Base-by-base conservation (phyloP, 2,113 vertebrate species). In the Theristicus caerulescens region DNA sequence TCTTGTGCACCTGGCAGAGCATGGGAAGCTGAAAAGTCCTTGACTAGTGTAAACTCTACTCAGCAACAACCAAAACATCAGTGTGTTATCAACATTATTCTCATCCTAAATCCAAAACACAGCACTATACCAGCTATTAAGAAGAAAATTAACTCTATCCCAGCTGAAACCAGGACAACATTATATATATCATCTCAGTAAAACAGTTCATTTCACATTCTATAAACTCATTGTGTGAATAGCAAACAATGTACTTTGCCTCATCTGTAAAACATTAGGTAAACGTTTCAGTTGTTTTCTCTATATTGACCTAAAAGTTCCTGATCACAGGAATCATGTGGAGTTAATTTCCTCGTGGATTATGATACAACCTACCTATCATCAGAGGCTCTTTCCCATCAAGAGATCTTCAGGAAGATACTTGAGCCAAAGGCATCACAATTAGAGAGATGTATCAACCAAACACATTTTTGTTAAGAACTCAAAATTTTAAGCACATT, bases 391-490 rank as follows among this genome's bases (percentile, higher is more conserved):
- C 42, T 59, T 84, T 89, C 18, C 54, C 44, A 14, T 38, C 15
- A 24, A 86, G 36, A 86, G 8, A 46, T 31, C 62, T 38, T 59
- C 20, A 65, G 59, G 54, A 89, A 89, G 27, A 83, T 25, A 61
- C 1, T 1, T 3, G 1, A 84, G 36, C 71, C 34, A 42, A 90
- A 93, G 72, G 31, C 13, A 84, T 34, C 32, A 87, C 40, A 42
- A 25, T 38, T n/a, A 78, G 12, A 87, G 29, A 88, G 17, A 38
- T 0, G 0, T 32, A 47, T n/a, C 49, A 87, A 70, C 8, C 7
- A 88, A 66, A 71, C 8, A 27, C 6, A 12, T 46, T 81, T 82
- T 49, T 67, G 13, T 22, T 70, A 90, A 40, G 8, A 80, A 61
- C 2, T 31, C 25, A 52, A 24, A 36, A n/a, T 34, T 82, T 58